These are phyloP conservation scores for Lasioglossum villosulum DNA, from an alignment of 2,888 invertebrate species.

Conservation along the genomic window DNA sequence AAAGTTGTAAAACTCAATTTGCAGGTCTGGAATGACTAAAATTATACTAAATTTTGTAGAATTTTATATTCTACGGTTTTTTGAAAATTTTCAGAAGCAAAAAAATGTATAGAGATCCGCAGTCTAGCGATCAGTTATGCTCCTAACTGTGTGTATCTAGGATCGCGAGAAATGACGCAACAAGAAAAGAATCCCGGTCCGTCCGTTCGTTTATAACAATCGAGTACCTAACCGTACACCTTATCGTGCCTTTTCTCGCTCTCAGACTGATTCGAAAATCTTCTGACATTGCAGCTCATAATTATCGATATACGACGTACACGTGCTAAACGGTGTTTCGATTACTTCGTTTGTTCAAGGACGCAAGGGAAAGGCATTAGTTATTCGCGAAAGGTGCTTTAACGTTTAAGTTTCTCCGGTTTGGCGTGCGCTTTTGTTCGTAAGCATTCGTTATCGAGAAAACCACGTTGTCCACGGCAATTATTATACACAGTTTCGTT, in stretches of 20 bases:
- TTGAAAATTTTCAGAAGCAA: no score
- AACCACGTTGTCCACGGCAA: no score
- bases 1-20: no score
- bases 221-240: background rate
- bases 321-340: background rate
- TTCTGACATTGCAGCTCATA: background rate
- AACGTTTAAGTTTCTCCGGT: slow-evolving; percentile 38
- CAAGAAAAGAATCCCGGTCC: background rate
- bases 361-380: background rate
- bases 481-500: no score
- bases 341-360: slow-evolving; percentile 13
- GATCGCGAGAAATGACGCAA: background rate
- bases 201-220: background rate
- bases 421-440: slow-evolving; percentile 4
- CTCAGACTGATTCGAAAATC: slow-evolving; percentile 25
- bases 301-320: background rate
- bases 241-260: background rate
- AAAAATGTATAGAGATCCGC: no score
- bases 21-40: no score
- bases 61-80: no score
- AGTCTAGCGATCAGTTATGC: no score
- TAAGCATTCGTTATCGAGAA: background rate
- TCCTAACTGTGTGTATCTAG: background rate
- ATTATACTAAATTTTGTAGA: no score
- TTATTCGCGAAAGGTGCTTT: slow-evolving; percentile 47